Conservation (phyloP, 64 coral and sea anemone species). For the Catalaphyllia jardinei region DNA sequence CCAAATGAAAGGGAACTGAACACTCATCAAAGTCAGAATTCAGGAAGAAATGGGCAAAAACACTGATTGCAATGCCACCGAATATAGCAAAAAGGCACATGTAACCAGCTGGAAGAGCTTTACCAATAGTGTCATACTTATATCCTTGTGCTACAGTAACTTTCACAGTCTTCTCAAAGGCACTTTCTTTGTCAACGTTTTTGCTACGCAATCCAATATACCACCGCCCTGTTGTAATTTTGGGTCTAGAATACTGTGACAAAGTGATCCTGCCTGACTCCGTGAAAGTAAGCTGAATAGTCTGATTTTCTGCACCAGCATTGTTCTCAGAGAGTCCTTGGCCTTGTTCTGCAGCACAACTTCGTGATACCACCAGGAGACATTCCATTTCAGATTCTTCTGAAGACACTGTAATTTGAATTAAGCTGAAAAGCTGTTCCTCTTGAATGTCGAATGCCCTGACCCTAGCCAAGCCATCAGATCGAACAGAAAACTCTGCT, state of each 20-base stretch:
- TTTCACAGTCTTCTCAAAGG: slow-evolving; percentile 24
- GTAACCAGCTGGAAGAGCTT: slow-evolving; percentile 59
- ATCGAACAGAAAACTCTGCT: slow-evolving; percentile 15
- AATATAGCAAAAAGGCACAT: slow-evolving; percentile 63
- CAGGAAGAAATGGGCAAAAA: slow-evolving; percentile 79
- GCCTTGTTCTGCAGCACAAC: slow-evolving; percentile 57
- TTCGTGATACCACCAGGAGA: slow-evolving; percentile 74
- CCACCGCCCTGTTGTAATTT: slow-evolving; percentile 71
- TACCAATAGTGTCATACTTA: slow-evolving; percentile 55
- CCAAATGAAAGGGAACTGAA: slow-evolving; percentile 4
- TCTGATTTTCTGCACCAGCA: background rate
- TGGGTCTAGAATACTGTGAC: slow-evolving; percentile 79
- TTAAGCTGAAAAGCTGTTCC: slow-evolving; percentile 50
- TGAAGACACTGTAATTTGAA: slow-evolving; percentile 62
- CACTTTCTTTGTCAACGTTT: background rate
- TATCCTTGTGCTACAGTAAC: slow-evolving; percentile 49
- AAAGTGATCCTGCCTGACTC: slow-evolving; percentile 72
- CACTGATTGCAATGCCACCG: slow-evolving; percentile 62
- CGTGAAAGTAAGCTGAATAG: slow-evolving; percentile 73
- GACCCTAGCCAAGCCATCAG: slow-evolving; percentile 60
- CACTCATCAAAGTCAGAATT: slow-evolving; percentile 89
- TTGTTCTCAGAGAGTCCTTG: slow-evolving; percentile 4
- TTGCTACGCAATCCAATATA: slow-evolving; percentile 78
- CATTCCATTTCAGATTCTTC: slow-evolving; percentile 53
- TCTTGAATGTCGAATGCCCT: slow-evolving; percentile 72